phyloP scores from a whole-genome alignment of 2,888 invertebrate genomes.

The Petrolisthes manimaculis region DNA sequence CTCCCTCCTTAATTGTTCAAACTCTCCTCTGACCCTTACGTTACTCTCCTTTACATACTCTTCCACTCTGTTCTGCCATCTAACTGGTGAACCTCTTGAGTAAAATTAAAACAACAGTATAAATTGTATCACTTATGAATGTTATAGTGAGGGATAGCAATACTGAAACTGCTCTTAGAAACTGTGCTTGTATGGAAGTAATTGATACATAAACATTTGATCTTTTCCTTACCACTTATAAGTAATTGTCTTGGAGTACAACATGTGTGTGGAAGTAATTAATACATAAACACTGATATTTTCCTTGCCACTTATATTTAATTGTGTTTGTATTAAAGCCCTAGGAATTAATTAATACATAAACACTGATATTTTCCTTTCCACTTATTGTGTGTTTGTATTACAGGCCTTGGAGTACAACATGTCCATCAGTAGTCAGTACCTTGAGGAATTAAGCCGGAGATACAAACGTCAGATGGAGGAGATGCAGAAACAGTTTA shows the following conservation, averaged over 20 bases:
- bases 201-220: not conserved
- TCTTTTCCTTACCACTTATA: not conserved
- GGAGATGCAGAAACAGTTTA: slow-evolving; percentile 72
- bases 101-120: too few relatives aligned
- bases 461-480: slow-evolving; percentile 97
- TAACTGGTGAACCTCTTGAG: too few relatives aligned
- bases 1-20: too few relatives aligned
- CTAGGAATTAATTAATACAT: slow-evolving; percentile 65
- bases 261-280: too few relatives aligned
- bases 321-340: slow-evolving; percentile 74
- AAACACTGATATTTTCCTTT: not conserved
- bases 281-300: not conserved
- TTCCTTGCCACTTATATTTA: not conserved
- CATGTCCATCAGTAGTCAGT: slow-evolving; percentile 96
- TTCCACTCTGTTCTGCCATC: too few relatives aligned
- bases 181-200: too few relatives aligned
- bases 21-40: too few relatives aligned
- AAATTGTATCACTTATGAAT: too few relatives aligned
- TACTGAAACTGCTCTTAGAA: too few relatives aligned
- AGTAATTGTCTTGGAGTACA: slow-evolving; percentile 84
- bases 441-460: slow-evolving; percentile 94
- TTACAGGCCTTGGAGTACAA: slow-evolving; percentile 90
- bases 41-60: too few relatives aligned
- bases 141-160: too few relatives aligned
- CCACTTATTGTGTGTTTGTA: too few relatives aligned